These are phyloP conservation scores for Channa striata DNA, from an alignment of 2,797 vertebrate species.

Conservation along the genomic window DNA sequence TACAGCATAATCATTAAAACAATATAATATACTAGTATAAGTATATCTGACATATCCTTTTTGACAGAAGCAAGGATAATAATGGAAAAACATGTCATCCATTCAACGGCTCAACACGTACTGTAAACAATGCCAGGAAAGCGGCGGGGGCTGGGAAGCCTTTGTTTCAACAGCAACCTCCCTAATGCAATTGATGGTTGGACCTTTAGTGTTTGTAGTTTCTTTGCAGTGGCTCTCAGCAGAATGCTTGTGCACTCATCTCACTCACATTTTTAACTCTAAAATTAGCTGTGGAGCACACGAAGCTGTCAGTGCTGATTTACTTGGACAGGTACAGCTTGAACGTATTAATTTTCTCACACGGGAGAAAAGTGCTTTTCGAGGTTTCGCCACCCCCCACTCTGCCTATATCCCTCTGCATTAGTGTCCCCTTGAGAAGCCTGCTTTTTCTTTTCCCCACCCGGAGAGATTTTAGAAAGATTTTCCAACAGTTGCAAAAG, in stretches of 20 bases:
- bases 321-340: constrained; percentile 66
- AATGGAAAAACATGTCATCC: constrained; percentile 57
- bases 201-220: constrained; percentile 61
- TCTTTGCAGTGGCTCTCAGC: constrained; percentile 45
- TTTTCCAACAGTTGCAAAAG: constrained; percentile 36
- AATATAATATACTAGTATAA: constrained; percentile 21
- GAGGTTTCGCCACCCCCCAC: constrained; percentile 57
- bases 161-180: constrained; percentile 57
- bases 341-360: constrained; percentile 71
- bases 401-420: constrained; percentile 60
- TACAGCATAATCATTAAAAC: constrained; percentile 4
- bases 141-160: constrained; percentile 53
- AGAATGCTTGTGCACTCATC: constrained; percentile 59
- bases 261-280: constrained; percentile 67
- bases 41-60: constrained; percentile 42
- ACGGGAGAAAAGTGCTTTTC: constrained; percentile 74
- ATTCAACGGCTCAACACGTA: constrained; percentile 62
- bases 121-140: constrained; percentile 77
- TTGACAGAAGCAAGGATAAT: constrained; percentile 44
- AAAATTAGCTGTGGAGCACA: constrained; percentile 69
- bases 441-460: constrained; percentile 35
- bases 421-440: constrained; percentile 63
- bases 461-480: constrained; percentile 41
- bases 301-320: constrained; percentile 70
- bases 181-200: constrained; percentile 54